Base-by-base conservation (phyloP, 53 echinoderm and acorn worm genomes). In the Echinarachnius parma region DNA sequence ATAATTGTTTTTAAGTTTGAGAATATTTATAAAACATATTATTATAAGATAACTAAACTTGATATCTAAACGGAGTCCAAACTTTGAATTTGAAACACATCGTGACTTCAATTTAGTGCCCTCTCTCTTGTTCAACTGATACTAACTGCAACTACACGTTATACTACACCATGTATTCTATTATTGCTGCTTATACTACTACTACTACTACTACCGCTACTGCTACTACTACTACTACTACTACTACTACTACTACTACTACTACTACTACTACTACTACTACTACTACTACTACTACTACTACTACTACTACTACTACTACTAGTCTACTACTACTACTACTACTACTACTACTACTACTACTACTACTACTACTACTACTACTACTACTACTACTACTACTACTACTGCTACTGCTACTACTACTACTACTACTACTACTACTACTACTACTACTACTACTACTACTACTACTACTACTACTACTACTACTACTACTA, bases 191-290 rank as follows among this genome's bases (percentile, higher is more conserved):
- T n/a, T n/a, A n/a, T n/a, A n/a, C n/a, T n/a, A n/a, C n/a, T n/a
- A n/a, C n/a, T 42, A 42, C 42, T 42, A 42, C 42, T 42, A 42
- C 42, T 42, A 42, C 42, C 14, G 13, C 42, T 42, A 42, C 42
- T 42, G 42, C 42, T 42, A 42, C 42, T 42, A 42, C 42, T 42
- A 42, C 42, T 42, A 42, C 42, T 42, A 42, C 42, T 42, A 9
- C 42, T 42, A 42, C 42, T 42, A 42, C 42, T 42, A 42, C 42
- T 42, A 42, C 42, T 42, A 42, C 42, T 42, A 42, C 42, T 42
- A 42, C 42, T 42, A 42, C 42, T 42, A 42, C 42, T 42, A 42
- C 42, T 42, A 9, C 42, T 42, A 42, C 42, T 42, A 42, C 42
- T 42, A 42, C 42, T 42, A 42, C 42, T 42, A 42, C 42, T 42